Percentiles rank a stretch among this genome's conserved stretches.
Evolutionary conservation across 2,113 vertebrate species (phyloP).

Genomic region (Percina caprodes): DNA sequence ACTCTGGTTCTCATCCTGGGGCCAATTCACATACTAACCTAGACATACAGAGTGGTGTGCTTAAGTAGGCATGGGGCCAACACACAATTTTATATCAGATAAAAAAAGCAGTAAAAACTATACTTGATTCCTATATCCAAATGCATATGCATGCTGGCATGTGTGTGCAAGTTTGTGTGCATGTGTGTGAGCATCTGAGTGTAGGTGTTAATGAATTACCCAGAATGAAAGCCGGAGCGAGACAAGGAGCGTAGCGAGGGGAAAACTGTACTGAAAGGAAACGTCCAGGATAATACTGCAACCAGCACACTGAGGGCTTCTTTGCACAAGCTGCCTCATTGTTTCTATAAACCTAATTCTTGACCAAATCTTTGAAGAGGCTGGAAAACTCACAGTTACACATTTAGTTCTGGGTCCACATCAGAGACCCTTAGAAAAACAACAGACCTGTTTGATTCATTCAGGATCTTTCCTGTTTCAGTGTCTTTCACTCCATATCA

Average conservation of each 20-base stretch:
- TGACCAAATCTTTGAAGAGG: constrained; percentile 45
- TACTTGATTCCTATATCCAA: background rate
- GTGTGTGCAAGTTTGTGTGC: no score
- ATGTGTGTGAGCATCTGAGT: constrained; percentile 24
- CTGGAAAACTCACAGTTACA: constrained; percentile 34
- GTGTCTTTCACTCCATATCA: background rate
- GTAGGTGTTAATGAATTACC: constrained; percentile 35
- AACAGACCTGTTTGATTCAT: constrained; percentile 47
- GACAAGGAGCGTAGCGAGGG: constrained; percentile 2
- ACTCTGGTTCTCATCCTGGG: background rate
- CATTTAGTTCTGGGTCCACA: constrained; percentile 44
- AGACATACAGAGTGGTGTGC: background rate
- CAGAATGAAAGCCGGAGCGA: constrained; percentile 1
- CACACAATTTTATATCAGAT: background rate
- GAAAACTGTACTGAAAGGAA: constrained; percentile 35
- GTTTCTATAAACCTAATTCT: constrained; percentile 33
- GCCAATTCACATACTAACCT: background rate
- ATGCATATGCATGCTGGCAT: background rate
- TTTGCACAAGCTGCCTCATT: constrained; percentile 34
- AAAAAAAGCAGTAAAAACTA: background rate
- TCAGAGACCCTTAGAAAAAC: constrained; percentile 29
- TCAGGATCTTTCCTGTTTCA: constrained; percentile 34
- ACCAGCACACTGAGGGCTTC: constrained; percentile 33
- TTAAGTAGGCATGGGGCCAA: constrained; percentile 9
- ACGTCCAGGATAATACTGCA: constrained; percentile 40